These are phyloP conservation scores for Stomorhina lunata DNA, from an alignment of 2,888 invertebrate species.

Conservation along the genomic window DNA sequence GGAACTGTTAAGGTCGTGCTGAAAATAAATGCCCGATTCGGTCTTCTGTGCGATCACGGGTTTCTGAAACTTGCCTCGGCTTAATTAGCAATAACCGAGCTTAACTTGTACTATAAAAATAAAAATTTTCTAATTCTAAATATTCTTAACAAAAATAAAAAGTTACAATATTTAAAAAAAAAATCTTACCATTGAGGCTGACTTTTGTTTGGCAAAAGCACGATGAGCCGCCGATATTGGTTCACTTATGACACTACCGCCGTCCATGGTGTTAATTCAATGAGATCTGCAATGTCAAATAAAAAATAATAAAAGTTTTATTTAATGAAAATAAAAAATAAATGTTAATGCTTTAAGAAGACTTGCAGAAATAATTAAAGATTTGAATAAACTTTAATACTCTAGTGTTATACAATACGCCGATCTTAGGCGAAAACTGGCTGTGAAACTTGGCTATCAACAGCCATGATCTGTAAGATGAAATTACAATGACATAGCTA, in stretches of 20 bases:
- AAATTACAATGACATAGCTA: conserved; percentile 38
- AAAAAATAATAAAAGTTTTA: neutral
- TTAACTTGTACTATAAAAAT: too few species aligned
- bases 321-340: neutral
- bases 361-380: neutral
- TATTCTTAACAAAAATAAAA: too few species aligned
- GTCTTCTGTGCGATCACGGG: too few species aligned
- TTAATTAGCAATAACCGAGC: too few species aligned
- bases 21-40: too few species aligned
- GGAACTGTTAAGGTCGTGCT: too few species aligned
- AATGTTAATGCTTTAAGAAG: neutral
- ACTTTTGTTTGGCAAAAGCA: conserved; percentile 79
- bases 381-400: conserved; percentile 19
- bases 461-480: conserved; percentile 43
- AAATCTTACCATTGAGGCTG: conserved; percentile 79
- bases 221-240: conserved; percentile 79
- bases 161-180: too few species aligned
- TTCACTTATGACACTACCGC: conserved; percentile 79
- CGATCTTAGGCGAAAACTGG: neutral
- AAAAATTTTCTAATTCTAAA: too few species aligned
- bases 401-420: conserved; percentile 21
- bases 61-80: too few species aligned
- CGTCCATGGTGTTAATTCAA: conserved; percentile 73
- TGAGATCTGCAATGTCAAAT: conserved; percentile 47
- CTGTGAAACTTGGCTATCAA: neutral